phyloP scores from a whole-genome alignment of 35 echinoderm and acorn worm genomes.

The Lytechinus variegatus region DNA sequence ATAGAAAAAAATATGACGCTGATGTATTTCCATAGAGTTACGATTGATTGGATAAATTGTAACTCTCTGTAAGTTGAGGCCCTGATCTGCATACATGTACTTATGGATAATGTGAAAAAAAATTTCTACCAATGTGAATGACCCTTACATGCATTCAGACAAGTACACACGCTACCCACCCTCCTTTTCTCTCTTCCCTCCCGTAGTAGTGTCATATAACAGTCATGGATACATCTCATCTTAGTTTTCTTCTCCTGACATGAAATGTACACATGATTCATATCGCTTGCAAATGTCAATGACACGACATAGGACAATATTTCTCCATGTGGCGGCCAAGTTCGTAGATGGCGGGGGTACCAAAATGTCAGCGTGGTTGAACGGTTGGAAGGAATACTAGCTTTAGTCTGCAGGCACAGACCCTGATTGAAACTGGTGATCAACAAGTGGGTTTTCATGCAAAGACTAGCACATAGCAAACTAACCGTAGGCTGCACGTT shows the following conservation, averaged over 20 bases:
- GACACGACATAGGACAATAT: neutral
- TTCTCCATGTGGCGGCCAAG: neutral
- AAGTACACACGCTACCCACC: neutral
- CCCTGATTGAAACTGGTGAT: too few relatives aligned
- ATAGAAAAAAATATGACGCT: too few relatives aligned
- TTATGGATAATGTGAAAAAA: too few relatives aligned
- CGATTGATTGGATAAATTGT: too few relatives aligned
- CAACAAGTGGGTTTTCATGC: too few relatives aligned
- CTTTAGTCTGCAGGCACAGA: neutral
- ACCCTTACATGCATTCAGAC: neutral
- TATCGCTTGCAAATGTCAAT: neutral
- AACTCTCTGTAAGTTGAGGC: too few relatives aligned
- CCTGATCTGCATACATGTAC: too few relatives aligned
- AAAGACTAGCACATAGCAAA: too few relatives aligned
- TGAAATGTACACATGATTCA: neutral
- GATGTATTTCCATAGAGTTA: too few relatives aligned
- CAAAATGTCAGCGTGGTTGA: conserved; percentile 17
- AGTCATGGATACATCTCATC: neutral
- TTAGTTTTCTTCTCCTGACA: neutral
- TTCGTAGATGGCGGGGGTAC: neutral
- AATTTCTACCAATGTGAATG: neutral
- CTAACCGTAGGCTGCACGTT: too few relatives aligned
- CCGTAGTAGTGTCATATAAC: neutral
- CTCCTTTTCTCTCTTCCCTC: neutral
- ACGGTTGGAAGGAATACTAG: neutral